A percentile compares a stretch with the other conserved stretches of the same genome.
These are phyloP conservation scores for Eilema griseolum DNA, from an alignment of 2,888 invertebrate genomes.

Conservation along the genomic window DNA sequence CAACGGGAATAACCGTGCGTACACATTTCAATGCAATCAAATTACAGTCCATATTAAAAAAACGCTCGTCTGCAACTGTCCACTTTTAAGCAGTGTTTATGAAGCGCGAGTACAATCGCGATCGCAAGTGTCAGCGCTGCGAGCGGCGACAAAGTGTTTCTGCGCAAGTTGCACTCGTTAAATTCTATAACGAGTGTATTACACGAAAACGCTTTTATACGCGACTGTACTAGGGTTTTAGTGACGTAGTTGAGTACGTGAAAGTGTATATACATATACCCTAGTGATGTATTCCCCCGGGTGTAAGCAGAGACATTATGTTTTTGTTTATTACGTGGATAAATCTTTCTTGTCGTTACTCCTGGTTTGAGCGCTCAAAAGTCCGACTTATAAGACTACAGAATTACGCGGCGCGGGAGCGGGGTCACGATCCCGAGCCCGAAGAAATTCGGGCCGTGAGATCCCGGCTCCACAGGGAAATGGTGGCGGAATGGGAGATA, in stretches of 20 bases:
- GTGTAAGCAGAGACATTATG: neutral
- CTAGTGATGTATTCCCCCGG: neutral
- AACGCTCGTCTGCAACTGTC: slow-evolving; percentile 8
- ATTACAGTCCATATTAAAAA: neutral
- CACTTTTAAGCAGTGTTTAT: slow-evolving; percentile 6
- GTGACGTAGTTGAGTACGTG: neutral
- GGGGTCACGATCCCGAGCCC: too few relatives aligned
- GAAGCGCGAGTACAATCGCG: slow-evolving; percentile 37
- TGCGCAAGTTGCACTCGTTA: slow-evolving; percentile 43
- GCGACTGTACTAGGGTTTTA: slow-evolving; percentile 30
- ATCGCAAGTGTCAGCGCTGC: slow-evolving; percentile 32
- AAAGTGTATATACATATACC: neutral
- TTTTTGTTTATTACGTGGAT: too few relatives aligned
- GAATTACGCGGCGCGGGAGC: too few relatives aligned
- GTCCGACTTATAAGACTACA: too few relatives aligned
- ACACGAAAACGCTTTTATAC: slow-evolving; percentile 46
- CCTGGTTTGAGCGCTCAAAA: too few relatives aligned
- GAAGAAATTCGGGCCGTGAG: too few relatives aligned
- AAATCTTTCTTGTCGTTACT: too few relatives aligned
- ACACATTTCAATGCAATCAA: too few relatives aligned
- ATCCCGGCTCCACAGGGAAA: too few relatives aligned
- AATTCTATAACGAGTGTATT: slow-evolving; percentile 47
- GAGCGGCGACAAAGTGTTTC: slow-evolving; percentile 42
- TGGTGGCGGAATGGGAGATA: too few relatives aligned
- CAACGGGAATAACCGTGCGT: too few relatives aligned